Percentiles rank a stretch among this genome's conserved stretches.
Evolutionary conservation across 1,140 invertebrate species (phyloP).

Genomic region (Camponotus pennsylvanicus): DNA sequence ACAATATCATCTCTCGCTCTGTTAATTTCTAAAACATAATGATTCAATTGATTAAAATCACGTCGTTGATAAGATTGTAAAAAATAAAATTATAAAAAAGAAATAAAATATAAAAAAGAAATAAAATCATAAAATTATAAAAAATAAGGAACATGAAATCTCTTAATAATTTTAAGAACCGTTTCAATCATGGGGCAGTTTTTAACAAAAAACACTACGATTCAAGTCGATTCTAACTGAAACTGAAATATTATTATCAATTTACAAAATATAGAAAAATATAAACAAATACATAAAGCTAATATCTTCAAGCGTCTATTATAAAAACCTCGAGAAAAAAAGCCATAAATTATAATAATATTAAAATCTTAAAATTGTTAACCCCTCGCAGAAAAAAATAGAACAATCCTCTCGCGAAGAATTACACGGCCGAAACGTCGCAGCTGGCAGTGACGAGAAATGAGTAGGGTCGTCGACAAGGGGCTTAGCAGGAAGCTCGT

Average conservation of each 20-base stretch:
- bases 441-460: slow-evolving; percentile 50
- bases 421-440: slow-evolving; percentile 66
- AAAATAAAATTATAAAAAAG: too few species aligned
- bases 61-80: not conserved
- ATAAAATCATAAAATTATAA: not conserved
- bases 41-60: not conserved
- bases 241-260: not conserved
- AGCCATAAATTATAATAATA: not conserved
- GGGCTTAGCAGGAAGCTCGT: slow-evolving; percentile 17
- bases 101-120: too few species aligned
- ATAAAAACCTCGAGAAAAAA: too few species aligned
- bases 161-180: not conserved
- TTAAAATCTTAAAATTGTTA: not conserved
- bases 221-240: not conserved
- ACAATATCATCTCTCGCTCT: too few species aligned
- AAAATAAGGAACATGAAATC: not conserved
- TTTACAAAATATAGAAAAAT: not conserved
- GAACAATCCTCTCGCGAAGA: slow-evolving; percentile 44
- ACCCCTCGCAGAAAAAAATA: not conserved
- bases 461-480: slow-evolving; percentile 25
- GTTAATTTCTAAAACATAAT: not conserved
- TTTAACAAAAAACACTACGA: not conserved
- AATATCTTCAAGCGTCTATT: not conserved
- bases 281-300: not conserved
- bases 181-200: too few species aligned